Base-by-base conservation (phyloP, 2,888 invertebrate genomes). In the Thera obeliscata region DNA sequence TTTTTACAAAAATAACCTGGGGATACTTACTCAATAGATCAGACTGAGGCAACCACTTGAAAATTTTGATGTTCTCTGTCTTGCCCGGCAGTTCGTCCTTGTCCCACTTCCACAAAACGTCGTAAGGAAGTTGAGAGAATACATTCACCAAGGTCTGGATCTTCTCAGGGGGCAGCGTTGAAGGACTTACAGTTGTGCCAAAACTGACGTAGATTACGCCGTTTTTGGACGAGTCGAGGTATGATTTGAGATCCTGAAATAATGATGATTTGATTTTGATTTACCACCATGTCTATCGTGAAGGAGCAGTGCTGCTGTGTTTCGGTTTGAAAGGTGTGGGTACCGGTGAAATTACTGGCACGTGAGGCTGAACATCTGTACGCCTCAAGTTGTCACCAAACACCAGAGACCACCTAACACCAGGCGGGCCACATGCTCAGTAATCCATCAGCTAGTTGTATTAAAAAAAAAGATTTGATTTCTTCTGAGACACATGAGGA, bases 31-130 rank as follows among this genome's bases (percentile, higher is more conserved):
- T 86, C 2, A 93, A 70, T 9, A 93, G 70, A 75, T 90, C 90
- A 8, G 87, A 82, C 61, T 94, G 94, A 0, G 93, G 92, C 35
- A 93, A 76, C 94, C 94, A 94, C 69, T 90, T 90, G 1, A 78
- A 80, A 50, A 90, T 78, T 61, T 76, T 87, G 0, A 94, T 87
- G 60, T 94, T 94, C 6, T 78, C 57, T 0, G 92, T 80, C 11
- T 77, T 74, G 48, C 78, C 86, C 0, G 84, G 83, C 55, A 68
- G 59, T 12, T 41, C 67, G 11, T 68, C 67, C 33, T 64, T 56
- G 22, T 68, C 67, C 67, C 67, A 93, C 75, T 92, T 94, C 90
- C 90, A 93, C 8, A 94, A 63, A 3, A 94, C 83, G 62, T 88
- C 82, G 57, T 93, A 93, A 5, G 89, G 89, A 59, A 94, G 73